Conservation (phyloP, 2,888 invertebrate species). For the Tiliacea citrago region DNA sequence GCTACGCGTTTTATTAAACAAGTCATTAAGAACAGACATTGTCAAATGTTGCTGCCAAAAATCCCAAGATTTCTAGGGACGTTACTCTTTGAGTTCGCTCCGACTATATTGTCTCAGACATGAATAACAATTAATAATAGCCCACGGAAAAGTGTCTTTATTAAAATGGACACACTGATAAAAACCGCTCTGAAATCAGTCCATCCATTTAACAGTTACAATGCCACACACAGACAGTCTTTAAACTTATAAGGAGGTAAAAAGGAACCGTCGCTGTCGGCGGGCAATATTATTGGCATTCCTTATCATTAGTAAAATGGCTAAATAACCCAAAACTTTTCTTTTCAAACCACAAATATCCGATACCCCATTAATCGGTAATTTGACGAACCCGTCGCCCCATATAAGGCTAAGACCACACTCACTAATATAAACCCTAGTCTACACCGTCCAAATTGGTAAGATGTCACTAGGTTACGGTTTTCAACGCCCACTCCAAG, state of each 20-base stretch:
- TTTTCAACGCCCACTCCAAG: constrained; percentile 56
- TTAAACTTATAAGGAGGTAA: background rate
- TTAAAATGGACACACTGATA: background rate
- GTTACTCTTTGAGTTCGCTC: no score
- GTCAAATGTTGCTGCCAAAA: no score
- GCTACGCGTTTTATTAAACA: no score
- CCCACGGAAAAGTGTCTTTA: no score
- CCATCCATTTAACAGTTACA: no score
- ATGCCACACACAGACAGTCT: background rate
- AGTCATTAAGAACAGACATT: no score
- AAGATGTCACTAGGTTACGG: constrained; percentile 64
- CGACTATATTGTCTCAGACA: no score
- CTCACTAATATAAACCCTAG: constrained; percentile 17
- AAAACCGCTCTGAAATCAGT: background rate
- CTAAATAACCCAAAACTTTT: constrained; percentile 21
- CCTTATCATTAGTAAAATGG: background rate
- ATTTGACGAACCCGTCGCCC: constrained; percentile 6
- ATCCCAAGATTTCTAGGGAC: no score
- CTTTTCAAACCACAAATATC: constrained; percentile 6
- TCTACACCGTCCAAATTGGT: constrained; percentile 28
- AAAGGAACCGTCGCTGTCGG: background rate
- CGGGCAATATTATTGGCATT: background rate
- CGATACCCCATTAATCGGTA: constrained; percentile 7
- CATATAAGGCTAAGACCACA: constrained; percentile 25
- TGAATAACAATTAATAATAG: no score